phyloP scores from a whole-genome alignment of 1,140 invertebrate species.

The Zaprionus davidi region DNA sequence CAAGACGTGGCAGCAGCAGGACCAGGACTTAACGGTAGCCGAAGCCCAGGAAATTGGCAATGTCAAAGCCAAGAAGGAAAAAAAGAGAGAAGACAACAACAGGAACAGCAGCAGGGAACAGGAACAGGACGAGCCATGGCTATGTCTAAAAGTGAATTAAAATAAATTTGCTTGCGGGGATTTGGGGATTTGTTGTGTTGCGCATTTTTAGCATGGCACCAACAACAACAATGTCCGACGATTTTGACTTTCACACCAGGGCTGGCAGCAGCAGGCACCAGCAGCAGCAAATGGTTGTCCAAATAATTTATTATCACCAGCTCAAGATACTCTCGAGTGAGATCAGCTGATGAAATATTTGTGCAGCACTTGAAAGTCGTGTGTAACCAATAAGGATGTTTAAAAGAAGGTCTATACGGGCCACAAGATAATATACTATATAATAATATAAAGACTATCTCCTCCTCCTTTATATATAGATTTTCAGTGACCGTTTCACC shows the following conservation, averaged over 20 bases:
- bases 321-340: not conserved
- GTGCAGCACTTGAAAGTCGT: not conserved
- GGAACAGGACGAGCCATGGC: conserved; percentile 40
- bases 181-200: conserved; percentile 80
- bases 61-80: conserved; percentile 61
- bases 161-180: conserved; percentile 82
- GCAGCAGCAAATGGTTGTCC: conserved; percentile 10
- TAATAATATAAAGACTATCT: not conserved
- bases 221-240: conserved; percentile 53
- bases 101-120: conserved; percentile 24
- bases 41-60: conserved; percentile 73
- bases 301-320: conserved; percentile 19
- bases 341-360: conserved; percentile 2
- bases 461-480: no score
- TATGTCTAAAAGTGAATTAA: conserved; percentile 81
- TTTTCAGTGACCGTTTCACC: no score
- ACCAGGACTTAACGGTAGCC: conserved; percentile 19
- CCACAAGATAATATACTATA: not conserved
- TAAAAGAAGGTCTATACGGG: not conserved
- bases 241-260: conserved; percentile 50
- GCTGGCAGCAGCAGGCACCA: conserved; percentile 25
- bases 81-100: conserved; percentile 22
- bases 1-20: conserved; percentile 54
- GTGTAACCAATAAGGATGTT: not conserved
- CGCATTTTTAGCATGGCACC: conserved; percentile 74